phyloP scores from a whole-genome alignment of 2,888 invertebrate species.

The Himalopsyche japonica region DNA sequence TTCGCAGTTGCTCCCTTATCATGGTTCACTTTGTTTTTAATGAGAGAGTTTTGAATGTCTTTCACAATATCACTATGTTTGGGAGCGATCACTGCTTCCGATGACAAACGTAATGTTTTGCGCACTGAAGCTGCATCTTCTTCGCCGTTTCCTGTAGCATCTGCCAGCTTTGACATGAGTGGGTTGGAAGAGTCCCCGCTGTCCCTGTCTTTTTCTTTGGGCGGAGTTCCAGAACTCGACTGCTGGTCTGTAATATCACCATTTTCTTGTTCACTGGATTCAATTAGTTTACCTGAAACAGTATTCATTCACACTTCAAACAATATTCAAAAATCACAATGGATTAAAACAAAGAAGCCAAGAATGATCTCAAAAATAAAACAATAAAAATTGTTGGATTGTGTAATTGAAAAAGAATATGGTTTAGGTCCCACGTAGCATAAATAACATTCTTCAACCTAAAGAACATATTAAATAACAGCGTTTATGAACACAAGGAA shows the following conservation, averaged over 20 bases:
- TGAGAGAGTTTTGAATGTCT: constrained; percentile 58
- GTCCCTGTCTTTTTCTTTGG: constrained; percentile 40
- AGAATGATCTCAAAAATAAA: too few relatives aligned
- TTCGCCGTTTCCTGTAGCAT: background rate
- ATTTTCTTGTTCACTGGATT: constrained; percentile 57
- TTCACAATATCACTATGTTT: constrained; percentile 58
- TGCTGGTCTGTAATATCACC: constrained; percentile 60
- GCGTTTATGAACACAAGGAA: too few relatives aligned
- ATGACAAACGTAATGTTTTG: constrained; percentile 55
- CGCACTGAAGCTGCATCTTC: constrained; percentile 44
- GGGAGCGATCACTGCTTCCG: constrained; percentile 44
- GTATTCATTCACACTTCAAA: constrained; percentile 28
- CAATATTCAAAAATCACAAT: background rate
- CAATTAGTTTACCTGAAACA: constrained; percentile 62
- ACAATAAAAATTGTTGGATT: too few relatives aligned
- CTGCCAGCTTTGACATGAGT: background rate
- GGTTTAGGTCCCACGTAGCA: too few relatives aligned
- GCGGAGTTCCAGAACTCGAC: constrained; percentile 52
- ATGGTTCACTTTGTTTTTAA: constrained; percentile 57
- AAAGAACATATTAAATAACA: too few relatives aligned
- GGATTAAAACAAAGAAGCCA: too few relatives aligned
- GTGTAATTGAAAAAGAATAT: too few relatives aligned
- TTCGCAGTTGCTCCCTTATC: constrained; percentile 53
- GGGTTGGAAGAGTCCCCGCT: constrained; percentile 6
- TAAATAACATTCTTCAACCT: background rate